These are phyloP conservation scores for Peromyscus californicus DNA, from an alignment of 2,113 vertebrate genomes.

Conservation along the genomic window DNA sequence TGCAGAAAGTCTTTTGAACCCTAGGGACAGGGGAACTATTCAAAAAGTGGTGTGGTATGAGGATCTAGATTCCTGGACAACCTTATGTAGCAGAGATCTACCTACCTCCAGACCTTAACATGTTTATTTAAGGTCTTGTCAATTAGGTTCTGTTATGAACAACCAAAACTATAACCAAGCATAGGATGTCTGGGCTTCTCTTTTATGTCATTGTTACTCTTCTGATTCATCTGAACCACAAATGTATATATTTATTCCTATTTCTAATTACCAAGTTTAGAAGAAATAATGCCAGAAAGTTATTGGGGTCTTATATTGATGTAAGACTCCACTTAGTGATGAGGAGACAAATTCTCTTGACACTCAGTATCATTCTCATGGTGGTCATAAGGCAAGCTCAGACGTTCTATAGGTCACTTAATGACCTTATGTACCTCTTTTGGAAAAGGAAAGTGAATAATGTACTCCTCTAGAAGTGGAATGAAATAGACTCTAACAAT, in stretches of 20 bases:
- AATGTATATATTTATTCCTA: neutral
- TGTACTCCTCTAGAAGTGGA: neutral
- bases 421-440: neutral
- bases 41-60: neutral
- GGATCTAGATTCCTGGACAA: constrained; percentile 34
- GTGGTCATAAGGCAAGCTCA: neutral
- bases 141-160: constrained; percentile 24
- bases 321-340: neutral
- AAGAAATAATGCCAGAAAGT: neutral
- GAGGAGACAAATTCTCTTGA: neutral
- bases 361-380: neutral
- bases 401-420: neutral
- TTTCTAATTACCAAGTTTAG: constrained; percentile 20
- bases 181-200: neutral
- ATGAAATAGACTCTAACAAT: constrained; percentile 42
- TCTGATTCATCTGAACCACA: neutral
- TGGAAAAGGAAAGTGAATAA: constrained; percentile 5
- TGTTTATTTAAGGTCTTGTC: neutral
- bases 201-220: neutral
- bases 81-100: neutral
- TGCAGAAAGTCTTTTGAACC: neutral
- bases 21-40: neutral
- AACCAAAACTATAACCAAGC: constrained; percentile 16
- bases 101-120: neutral
- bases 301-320: neutral